Evolutionary conservation across 64 coral and sea anemone species (phyloP), one percentile per base, ranked within the genome.

Genomic region (Pocillopora verrucosa): DNA sequence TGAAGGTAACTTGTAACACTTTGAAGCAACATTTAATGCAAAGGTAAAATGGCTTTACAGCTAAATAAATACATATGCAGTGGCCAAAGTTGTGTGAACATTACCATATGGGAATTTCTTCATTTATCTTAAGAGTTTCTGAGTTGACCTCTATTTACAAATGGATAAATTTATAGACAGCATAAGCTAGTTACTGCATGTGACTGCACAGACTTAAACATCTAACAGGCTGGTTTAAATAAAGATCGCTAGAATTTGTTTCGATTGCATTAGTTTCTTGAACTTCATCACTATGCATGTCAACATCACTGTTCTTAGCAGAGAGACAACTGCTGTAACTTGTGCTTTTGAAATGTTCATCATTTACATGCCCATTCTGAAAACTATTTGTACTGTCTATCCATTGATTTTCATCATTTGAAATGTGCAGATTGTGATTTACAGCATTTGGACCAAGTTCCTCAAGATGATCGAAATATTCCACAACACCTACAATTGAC

Each of bases 381-480:
- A 22, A 37, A 26, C 65, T 22, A 17, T 20, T 59, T 58, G 51
- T 67, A 34, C 59, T 36, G 16, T 59, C 16, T 7, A 16, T 19
- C 15, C 76, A n/a, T 69, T 80, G 68, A 73, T 41, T 51, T 10
- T 6, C 51, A 1, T 26, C 72, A 73, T 77, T 79, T 60, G 76
- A 68, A 85, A 57, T 56, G 24, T 72, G 16, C 36, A 81, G 74
- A 78, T 89, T 67, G 19, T 93, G 80, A 3, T 37, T 60, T 79
- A 87, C 26, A 38, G 45, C 76, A 35, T 77, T 88, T 59, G 86
- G 5, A 89, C 72, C 76, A 58, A 89, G 80, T 61, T 83, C 65
- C 72, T 93, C 87, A n/a, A 89, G 45, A 72, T 89, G 75, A 72
- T 83, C 87, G 22, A 58, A 65, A 88, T 84, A 72, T 73, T 93